Conservation (phyloP, 2,113 vertebrate species). For the Nycticryphes semicollaris region DNA sequence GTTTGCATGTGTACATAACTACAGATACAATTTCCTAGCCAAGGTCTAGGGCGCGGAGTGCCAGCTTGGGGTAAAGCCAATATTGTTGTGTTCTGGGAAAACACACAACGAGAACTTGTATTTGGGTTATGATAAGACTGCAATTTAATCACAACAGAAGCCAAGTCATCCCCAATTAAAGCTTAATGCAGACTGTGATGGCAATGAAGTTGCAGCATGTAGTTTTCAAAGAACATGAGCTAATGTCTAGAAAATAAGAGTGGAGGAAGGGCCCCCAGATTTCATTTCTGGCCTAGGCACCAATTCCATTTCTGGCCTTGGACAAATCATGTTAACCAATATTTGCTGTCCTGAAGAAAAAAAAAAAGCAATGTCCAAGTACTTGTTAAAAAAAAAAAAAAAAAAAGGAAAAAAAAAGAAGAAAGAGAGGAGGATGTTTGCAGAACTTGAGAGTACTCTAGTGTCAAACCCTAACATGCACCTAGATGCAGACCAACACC, state of each 20-base stretch:
- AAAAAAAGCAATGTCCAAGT: background rate
- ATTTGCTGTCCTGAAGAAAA: background rate
- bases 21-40: background rate
- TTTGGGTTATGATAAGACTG: slow-evolving; percentile 26
- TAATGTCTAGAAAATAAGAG: slow-evolving; percentile 22
- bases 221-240: slow-evolving; percentile 28
- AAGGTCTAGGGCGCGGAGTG: background rate
- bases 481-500: background rate
- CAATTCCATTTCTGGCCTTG: background rate
- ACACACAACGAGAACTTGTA: background rate
- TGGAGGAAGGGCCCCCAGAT: background rate
- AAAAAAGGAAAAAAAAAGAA: background rate
- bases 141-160: background rate
- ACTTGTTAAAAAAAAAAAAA: background rate
- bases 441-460: background rate
- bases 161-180: background rate
- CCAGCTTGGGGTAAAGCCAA: slow-evolving; percentile 33
- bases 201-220: background rate
- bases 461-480: rapidly evolving
- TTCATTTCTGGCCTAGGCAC: background rate
- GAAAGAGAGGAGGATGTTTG: background rate
- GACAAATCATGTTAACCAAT: background rate
- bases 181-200: background rate
- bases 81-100: slow-evolving; percentile 62
- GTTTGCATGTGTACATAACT: background rate